A percentile compares a stretch with the other conserved stretches of the same genome.
phyloP scores from a whole-genome alignment of 2,797 vertebrate species.

The Geotrypetes seraphini region DNA sequence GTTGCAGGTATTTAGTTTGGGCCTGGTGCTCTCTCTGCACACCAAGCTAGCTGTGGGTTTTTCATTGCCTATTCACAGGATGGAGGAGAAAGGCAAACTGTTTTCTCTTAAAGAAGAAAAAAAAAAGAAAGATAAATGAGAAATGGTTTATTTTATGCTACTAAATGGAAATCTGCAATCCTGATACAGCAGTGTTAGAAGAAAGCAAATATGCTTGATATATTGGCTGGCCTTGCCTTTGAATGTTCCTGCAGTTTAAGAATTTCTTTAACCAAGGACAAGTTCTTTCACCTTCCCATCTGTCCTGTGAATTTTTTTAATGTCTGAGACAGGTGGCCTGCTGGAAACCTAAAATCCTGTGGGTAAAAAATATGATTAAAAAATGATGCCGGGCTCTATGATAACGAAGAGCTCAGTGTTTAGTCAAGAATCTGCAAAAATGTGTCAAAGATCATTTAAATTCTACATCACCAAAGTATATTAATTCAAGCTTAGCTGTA shows the following conservation, averaged over 20 bases:
- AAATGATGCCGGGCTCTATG: conserved; percentile 59
- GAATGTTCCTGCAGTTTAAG: conserved; percentile 43
- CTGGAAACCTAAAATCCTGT: conserved; percentile 66
- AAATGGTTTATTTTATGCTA: conserved; percentile 36
- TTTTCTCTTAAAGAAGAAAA: too few species aligned
- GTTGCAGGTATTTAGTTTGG: too few species aligned
- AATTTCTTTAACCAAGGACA: conserved; percentile 75
- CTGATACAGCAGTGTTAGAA: conserved; percentile 26
- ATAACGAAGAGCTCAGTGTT: conserved; percentile 53
- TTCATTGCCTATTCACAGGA: conserved; percentile 19
- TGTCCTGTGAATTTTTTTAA: conserved; percentile 75
- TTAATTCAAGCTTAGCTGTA: conserved; percentile 41
- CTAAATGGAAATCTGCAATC: conserved; percentile 33
- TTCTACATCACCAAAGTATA: conserved; percentile 40
- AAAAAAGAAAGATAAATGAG: conserved; percentile 28
- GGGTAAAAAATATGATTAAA: conserved; percentile 81
- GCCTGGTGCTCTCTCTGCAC: too few species aligned
- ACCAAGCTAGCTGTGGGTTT: conserved; percentile 15
- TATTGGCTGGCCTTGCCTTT: conserved; percentile 43
- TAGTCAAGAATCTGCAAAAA: conserved; percentile 49
- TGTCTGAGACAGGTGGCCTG: conserved; percentile 77
- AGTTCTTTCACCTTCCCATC: conserved; percentile 76
- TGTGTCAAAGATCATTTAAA: conserved; percentile 50
- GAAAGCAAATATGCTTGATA: conserved; percentile 32
- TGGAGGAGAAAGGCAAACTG: conserved; percentile 14